Evolutionary conservation across 2,797 vertebrate species (phyloP).

Genomic region (Crocidura indochinensis): DNA sequence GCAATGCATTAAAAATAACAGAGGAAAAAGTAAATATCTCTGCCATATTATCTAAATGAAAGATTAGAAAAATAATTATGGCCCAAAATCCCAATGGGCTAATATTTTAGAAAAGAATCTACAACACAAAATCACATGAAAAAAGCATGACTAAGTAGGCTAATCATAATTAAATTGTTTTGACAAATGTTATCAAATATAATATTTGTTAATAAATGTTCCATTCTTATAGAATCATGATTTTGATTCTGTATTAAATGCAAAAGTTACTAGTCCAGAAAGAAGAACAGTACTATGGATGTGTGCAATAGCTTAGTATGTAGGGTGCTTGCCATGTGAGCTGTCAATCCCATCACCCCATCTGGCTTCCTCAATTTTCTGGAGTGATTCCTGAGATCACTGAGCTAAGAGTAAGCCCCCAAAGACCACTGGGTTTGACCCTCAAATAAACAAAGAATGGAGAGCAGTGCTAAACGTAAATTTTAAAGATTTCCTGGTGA

Average conservation of each 20-base stretch:
- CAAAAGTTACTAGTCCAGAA: not conserved
- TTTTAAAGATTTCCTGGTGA: not conserved
- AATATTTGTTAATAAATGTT: not conserved
- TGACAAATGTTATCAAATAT: not conserved
- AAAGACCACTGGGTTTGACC: too few species aligned
- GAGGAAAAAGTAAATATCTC: not conserved
- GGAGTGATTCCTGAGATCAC: too few species aligned
- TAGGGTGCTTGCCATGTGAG: too few species aligned
- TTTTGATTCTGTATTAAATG: not conserved
- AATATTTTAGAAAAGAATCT: not conserved
- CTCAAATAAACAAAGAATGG: not conserved
- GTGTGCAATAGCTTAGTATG: too few species aligned
- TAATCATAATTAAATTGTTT: slow-evolving; percentile 14
- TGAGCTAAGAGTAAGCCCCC: too few species aligned
- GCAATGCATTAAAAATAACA: not conserved
- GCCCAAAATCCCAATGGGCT: not conserved
- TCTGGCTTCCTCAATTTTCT: too few species aligned
- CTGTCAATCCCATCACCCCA: too few species aligned
- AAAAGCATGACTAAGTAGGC: not conserved
- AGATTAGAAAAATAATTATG: slow-evolving; percentile 13
- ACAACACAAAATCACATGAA: not conserved
- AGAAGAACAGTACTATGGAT: too few species aligned
- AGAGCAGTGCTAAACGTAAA: not conserved
- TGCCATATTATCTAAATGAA: not conserved
- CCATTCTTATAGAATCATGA: not conserved